A percentile compares a stretch with the other conserved stretches of the same genome.
Evolutionary conservation across 2,888 invertebrate genomes (phyloP).

Genomic region (Pyrocoelia pectoralis): DNA sequence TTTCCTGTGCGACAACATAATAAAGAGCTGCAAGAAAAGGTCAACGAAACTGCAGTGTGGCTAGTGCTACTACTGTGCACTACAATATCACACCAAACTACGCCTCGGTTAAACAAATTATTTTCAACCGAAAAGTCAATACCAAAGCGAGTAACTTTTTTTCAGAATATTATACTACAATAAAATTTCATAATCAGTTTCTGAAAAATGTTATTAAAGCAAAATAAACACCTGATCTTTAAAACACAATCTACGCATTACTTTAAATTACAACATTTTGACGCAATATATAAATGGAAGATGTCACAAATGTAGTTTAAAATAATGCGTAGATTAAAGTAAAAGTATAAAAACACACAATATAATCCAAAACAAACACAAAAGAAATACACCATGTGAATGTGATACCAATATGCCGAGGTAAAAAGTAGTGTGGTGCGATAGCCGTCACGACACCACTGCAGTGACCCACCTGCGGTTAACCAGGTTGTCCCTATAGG

Average conservation of each 20-base stretch:
- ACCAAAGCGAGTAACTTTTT: conserved; percentile 8
- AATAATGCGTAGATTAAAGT: background rate
- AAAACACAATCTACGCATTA: background rate
- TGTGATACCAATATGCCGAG: conserved; percentile 49
- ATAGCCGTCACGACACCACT: conserved; percentile 55
- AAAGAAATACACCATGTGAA: conserved; percentile 21
- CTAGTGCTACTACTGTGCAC: conserved; percentile 49
- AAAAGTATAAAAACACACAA: conserved; percentile 17
- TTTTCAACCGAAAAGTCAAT: background rate
- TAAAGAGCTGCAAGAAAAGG: conserved; percentile 39
- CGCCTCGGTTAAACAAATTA: conserved; percentile 51
- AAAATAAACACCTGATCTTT: background rate
- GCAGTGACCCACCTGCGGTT: conserved; percentile 89
- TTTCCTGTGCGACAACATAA: conserved; percentile 36
- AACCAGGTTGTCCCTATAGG: conserved; percentile 97
- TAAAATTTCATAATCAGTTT: background rate
- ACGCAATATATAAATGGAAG: too few species aligned
- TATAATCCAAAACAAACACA: conserved; percentile 22
- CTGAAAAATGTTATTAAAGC: background rate
- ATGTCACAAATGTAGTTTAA: background rate
- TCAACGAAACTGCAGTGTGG: conserved; percentile 42
- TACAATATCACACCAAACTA: conserved; percentile 58
- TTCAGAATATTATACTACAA: background rate
- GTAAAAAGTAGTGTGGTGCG: conserved; percentile 57
- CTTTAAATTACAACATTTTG: background rate